Percentiles rank a stretch among this genome's conserved stretches.
These are phyloP conservation scores for Xenentodon cancila DNA, from an alignment of 2,797 vertebrate genomes.

Conservation along the genomic window DNA sequence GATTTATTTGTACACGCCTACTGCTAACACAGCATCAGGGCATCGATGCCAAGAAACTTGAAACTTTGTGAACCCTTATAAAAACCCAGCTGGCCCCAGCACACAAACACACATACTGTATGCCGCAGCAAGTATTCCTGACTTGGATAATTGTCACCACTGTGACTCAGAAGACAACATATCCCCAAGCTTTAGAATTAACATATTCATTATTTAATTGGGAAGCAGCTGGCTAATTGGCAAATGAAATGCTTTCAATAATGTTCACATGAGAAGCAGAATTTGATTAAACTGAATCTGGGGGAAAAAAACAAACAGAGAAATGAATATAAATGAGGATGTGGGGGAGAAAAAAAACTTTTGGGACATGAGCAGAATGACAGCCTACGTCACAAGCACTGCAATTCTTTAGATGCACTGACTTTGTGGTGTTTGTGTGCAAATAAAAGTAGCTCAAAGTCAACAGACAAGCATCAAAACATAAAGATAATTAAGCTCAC, in stretches of 20 bases:
- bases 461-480: conserved; percentile 24
- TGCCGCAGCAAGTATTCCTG: conserved; percentile 44
- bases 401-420: conserved; percentile 23
- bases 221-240: conserved; percentile 80
- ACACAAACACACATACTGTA: conserved; percentile 15
- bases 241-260: conserved; percentile 78
- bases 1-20: too few species aligned
- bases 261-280: conserved; percentile 73
- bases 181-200: conserved; percentile 75
- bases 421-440: conserved; percentile 38
- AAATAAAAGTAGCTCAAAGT: conserved; percentile 37
- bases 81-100: conserved; percentile 1
- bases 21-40: too few species aligned
- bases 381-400: conserved; percentile 11
- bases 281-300: conserved; percentile 76
- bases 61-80: too few species aligned
- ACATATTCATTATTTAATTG: conserved; percentile 80
- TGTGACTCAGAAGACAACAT: conserved; percentile 73
- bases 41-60: too few species aligned
- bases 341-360: conserved; percentile 17
- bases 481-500: conserved; percentile 6
- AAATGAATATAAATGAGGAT: conserved; percentile 55
- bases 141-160: conserved; percentile 68
- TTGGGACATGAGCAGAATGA: conserved; percentile 38
- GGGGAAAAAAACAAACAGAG: conserved; percentile 66